Conservation (phyloP, 2,888 invertebrate genomes). For the Ectropis crepuscularia region DNA sequence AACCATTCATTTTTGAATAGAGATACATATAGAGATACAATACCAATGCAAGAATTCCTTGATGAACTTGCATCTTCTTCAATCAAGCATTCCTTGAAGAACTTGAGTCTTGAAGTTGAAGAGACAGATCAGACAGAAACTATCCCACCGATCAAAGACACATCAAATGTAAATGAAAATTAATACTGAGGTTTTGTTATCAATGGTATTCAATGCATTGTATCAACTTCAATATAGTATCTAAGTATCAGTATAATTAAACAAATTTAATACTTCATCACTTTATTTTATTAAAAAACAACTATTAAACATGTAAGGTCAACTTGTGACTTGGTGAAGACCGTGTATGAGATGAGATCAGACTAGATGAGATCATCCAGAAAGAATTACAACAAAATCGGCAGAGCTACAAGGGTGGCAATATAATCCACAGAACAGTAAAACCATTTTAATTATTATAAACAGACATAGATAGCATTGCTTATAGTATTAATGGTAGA, state of each 20-base stretch:
- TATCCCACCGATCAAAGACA: constrained; percentile 49
- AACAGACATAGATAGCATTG: too few relatives aligned
- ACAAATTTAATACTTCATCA: neutral
- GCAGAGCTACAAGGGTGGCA: too few relatives aligned
- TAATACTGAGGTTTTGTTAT: neutral
- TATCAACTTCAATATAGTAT: too few relatives aligned
- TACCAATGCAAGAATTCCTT: constrained; percentile 84
- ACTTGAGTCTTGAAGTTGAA: constrained; percentile 79
- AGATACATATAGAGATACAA: constrained; percentile 80
- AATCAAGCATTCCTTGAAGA: constrained; percentile 82
- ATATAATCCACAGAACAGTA: too few relatives aligned
- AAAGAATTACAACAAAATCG: too few relatives aligned
- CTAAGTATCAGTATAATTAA: constrained; percentile 4
- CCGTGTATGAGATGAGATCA: too few relatives aligned
- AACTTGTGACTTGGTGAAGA: too few relatives aligned
- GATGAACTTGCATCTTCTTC: too few relatives aligned
- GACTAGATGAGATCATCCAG: too few relatives aligned
- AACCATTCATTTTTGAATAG: constrained; percentile 79
- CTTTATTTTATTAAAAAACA: constrained; percentile 1
- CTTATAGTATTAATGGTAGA: too few relatives aligned
- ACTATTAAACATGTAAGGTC: neutral
- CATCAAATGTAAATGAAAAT: constrained; percentile 13
- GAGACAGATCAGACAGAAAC: constrained; percentile 67
- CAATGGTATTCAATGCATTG: constrained; percentile 1
- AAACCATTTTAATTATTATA: too few relatives aligned